A percentile compares a stretch with the other conserved stretches of the same genome.
phyloP scores from a whole-genome alignment of 1,140 invertebrate species.

The Drosophila cardini region DNA sequence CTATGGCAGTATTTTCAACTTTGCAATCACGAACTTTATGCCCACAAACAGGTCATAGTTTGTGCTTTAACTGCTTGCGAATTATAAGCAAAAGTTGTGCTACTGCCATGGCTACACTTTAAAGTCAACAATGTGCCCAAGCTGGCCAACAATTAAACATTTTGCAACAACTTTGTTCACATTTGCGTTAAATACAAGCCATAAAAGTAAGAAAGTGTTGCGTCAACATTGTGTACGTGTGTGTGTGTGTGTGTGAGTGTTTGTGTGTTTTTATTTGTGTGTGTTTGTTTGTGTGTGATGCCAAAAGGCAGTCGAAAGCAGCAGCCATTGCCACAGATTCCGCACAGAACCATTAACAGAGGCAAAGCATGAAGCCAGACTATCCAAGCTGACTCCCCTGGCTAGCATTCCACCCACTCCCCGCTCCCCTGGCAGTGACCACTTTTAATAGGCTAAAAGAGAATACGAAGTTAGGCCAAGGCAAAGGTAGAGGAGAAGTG shows the following conservation, averaged over 20 bases:
- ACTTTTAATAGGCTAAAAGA: constrained; percentile 36
- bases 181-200: constrained; percentile 26
- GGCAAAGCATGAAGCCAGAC: not conserved
- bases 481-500: too few species aligned
- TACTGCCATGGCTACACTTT: not conserved
- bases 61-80: not conserved
- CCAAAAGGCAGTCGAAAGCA: constrained; percentile 29
- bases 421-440: not conserved
- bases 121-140: constrained; percentile 10
- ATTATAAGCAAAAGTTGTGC: not conserved
- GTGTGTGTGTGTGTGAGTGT: not conserved
- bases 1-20: too few species aligned
- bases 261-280: too few species aligned
- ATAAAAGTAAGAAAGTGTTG: constrained; percentile 48
- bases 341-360: constrained; percentile 34
- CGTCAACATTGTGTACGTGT: constrained; percentile 32
- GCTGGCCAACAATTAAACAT: constrained; percentile 28
- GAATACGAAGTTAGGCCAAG: constrained; percentile 13
- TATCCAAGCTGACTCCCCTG: not conserved
- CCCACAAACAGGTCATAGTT: too few species aligned
- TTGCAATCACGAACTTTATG: too few species aligned
- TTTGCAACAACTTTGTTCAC: constrained; percentile 43
- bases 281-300: constrained; percentile 14
- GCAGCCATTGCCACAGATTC: constrained; percentile 22
- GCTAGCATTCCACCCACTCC: not conserved